Evolutionary conservation across 2,888 invertebrate species (phyloP).

Genomic region (Lysandra coridon): DNA sequence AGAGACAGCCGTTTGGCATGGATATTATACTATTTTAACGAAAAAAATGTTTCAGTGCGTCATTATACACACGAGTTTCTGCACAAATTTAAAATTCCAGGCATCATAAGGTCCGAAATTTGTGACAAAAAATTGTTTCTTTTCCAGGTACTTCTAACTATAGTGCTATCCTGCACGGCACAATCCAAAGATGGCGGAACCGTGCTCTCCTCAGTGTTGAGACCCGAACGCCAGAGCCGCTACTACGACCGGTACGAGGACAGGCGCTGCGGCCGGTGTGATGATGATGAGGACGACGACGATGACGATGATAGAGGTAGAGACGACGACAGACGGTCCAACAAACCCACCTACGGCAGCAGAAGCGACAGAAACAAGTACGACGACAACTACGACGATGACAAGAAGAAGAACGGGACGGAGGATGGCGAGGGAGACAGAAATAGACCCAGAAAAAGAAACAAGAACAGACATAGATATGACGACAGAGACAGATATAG

Average conservation of each 20-base stretch:
- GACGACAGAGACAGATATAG: constrained; percentile 68
- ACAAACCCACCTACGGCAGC: constrained; percentile 62
- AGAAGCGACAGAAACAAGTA: constrained; percentile 58
- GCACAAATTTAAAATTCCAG: no score
- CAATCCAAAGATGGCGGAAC: constrained; percentile 52
- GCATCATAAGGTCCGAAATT: neutral
- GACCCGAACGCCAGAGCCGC: constrained; percentile 56
- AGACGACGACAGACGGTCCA: constrained; percentile 49
- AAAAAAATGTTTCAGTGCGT: no score
- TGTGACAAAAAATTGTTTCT: constrained; percentile 34
- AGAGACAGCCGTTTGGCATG: no score
- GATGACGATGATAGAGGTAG: constrained; percentile 57
- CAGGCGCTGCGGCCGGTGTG: constrained; percentile 62
- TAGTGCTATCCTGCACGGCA: constrained; percentile 43
- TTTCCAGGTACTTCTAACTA: constrained; percentile 54
- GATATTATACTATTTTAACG: no score
- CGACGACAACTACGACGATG: constrained; percentile 50
- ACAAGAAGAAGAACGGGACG: constrained; percentile 50
- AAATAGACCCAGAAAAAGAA: constrained; percentile 57
- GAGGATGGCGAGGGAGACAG: constrained; percentile 53
- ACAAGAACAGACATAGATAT: constrained; percentile 57
- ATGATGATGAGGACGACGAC: constrained; percentile 51
- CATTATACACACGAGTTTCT: no score
- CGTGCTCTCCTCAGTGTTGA: constrained; percentile 54
- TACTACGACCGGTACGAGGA: constrained; percentile 67